These are phyloP conservation scores for Drosophila meridionalis DNA, from an alignment of 2,888 invertebrate genomes.

Conservation along the genomic window DNA sequence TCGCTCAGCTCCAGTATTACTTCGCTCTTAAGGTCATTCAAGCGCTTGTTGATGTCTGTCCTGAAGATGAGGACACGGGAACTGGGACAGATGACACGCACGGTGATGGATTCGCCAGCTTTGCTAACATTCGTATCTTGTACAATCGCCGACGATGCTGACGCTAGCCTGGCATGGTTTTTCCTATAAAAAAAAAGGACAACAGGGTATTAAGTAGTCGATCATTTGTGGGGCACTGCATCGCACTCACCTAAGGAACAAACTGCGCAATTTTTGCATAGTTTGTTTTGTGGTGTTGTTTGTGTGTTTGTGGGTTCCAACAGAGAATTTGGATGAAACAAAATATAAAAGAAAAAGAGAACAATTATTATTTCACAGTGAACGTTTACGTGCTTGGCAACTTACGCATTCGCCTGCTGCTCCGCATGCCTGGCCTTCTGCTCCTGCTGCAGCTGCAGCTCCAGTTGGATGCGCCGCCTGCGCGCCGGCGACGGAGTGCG, in stretches of 20 bases:
- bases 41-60: constrained; percentile 74
- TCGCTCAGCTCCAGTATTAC: constrained; percentile 82
- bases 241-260: constrained; percentile 77
- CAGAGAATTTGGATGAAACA: constrained; percentile 69
- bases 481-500: constrained; percentile 71
- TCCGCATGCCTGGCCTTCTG: constrained; percentile 31
- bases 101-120: constrained; percentile 70
- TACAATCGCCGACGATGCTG: constrained; percentile 45
- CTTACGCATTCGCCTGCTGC: constrained; percentile 75
- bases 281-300: constrained; percentile 53
- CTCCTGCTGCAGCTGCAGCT: constrained; percentile 60
- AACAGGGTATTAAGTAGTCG: not conserved
- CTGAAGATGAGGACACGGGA: constrained; percentile 80
- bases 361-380: constrained; percentile 5
- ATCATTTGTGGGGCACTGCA: not conserved
- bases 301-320: constrained; percentile 37
- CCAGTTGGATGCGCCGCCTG: constrained; percentile 68
- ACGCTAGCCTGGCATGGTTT: constrained; percentile 54
- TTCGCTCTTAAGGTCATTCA: constrained; percentile 82
- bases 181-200: constrained; percentile 50
- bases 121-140: constrained; percentile 32
- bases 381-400: constrained; percentile 44
- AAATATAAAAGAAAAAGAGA: not conserved
- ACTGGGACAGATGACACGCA: constrained; percentile 83
- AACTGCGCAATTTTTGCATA: constrained; percentile 83